Base-by-base conservation (phyloP, 2,888 invertebrate species). In the Aelia acuminata region DNA sequence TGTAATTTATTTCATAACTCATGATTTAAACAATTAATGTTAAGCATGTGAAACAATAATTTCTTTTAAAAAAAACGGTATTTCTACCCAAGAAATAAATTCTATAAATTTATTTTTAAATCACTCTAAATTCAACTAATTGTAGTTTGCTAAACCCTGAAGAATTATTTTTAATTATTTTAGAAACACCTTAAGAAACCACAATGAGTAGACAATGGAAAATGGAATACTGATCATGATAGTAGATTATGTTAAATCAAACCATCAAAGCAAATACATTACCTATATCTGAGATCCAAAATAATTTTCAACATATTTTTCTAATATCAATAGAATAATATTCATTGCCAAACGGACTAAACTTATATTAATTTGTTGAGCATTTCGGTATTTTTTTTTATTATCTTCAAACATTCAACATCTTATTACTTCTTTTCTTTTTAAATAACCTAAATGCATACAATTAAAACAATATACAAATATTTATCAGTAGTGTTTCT, bases 401-500 rank as follows among this genome's bases (percentile, higher is more conserved):
- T 80, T 43, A n/a, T 35, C 8, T 70, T 70, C 35, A 70, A 70
- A 70, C 35, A 70, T 70, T 70, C 35, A 70, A 70, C 63, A 35
- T 18, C 18, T 70, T 70, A 70, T 70, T 70, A 31, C 63, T 70
- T 35, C 7, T 26, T 63, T 70, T 70, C 8, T 18, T 70, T 70
- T n/a, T 80, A n/a, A 80, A 80, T 80, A 80, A 43, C n/a, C 43
- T 43, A 47, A 80, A 80, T 80, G 43, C 39, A 47, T 80, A n/a
- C 20, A 75, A 35, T 22, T 75, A 75, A 75, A 80, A 80, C 22
- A 47, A 80, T 43, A 80, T 80, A 80, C 63, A 70, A 70, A 70
- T n/a, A 80, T 20, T 43, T 47, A 80, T 80, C 80, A 80, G 80
- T 80, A 80, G 43, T 80, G 80, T 47, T 80, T 80, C 80, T 80